Percentiles rank a stretch among this genome's conserved stretches.
phyloP scores from a whole-genome alignment of 1,140 invertebrate genomes.

The Piezodorus guildinii region DNA sequence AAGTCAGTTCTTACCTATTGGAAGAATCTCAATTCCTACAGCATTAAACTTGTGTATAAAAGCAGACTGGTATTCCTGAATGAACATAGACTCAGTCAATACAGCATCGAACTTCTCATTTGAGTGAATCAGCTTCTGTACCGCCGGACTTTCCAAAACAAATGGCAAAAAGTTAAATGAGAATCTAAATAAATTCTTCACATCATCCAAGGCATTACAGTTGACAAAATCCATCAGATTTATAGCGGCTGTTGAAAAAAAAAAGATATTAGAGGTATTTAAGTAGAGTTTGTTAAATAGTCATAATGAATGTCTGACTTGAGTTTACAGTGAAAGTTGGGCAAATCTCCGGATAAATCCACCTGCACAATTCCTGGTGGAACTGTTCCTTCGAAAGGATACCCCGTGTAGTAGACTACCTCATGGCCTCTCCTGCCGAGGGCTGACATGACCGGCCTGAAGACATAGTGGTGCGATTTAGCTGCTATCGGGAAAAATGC shows the following conservation, averaged over 20 bases:
- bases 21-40: constrained; percentile 23
- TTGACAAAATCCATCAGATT: too few relatives aligned
- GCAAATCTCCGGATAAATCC: too few relatives aligned
- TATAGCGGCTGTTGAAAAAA: too few relatives aligned
- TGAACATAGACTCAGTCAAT: constrained; percentile 31
- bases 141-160: not conserved
- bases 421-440: constrained; percentile 29
- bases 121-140: not conserved
- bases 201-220: too few relatives aligned
- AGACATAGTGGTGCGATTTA: constrained; percentile 24
- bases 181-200: too few relatives aligned
- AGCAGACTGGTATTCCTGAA: constrained; percentile 31
- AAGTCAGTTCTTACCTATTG: not conserved
- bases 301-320: too few relatives aligned
- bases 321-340: too few relatives aligned
- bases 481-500: constrained; percentile 23
- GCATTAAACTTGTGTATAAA: constrained; percentile 18
- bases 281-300: too few relatives aligned
- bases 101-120: constrained; percentile 30
- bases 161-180: too few relatives aligned
- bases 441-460: constrained; percentile 20
- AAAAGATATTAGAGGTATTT: too few relatives aligned
- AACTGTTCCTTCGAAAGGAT: too few relatives aligned
- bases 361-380: too few relatives aligned
- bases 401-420: constrained; percentile 16